Evolutionary conservation across 2,888 invertebrate species (phyloP).

Genomic region (Drosophila glabriapex): DNA sequence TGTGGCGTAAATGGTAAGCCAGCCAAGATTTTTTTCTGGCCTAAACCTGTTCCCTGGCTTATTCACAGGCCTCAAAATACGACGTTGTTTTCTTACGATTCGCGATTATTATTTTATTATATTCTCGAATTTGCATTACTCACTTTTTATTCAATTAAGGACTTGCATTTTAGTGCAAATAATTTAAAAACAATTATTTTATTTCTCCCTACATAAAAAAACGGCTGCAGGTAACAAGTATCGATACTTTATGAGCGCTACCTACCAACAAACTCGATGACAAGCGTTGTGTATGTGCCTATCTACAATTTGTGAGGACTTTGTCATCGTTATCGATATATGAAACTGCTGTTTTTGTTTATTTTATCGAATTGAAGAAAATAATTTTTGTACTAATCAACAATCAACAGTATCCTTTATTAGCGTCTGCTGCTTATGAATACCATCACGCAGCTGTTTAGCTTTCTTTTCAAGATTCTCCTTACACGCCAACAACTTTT

Average conservation of each 20-base stretch:
- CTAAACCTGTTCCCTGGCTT: constrained; percentile 78
- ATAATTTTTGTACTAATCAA: constrained; percentile 13
- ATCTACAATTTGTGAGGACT: constrained; percentile 6
- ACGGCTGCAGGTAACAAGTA: constrained; percentile 63
- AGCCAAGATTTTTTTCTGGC: constrained; percentile 77
- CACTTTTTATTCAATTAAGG: constrained; percentile 55
- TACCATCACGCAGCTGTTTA: constrained; percentile 72
- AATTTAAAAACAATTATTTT: constrained; percentile 63
- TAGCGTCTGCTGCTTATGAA: constrained; percentile 64
- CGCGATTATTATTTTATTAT: background rate
- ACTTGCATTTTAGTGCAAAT: constrained; percentile 57
- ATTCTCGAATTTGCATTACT: constrained; percentile 22
- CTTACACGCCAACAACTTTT: constrained; percentile 74
- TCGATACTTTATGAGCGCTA: constrained; percentile 60
- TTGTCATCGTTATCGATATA: constrained; percentile 36
- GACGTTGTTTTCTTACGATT: constrained; percentile 6
- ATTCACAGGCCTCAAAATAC: constrained; percentile 49
- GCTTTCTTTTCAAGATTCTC: constrained; percentile 77
- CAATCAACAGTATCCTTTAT: constrained; percentile 56
- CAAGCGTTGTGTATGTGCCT: constrained; percentile 23
- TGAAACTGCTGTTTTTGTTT: constrained; percentile 13
- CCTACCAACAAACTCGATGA: constrained; percentile 42
- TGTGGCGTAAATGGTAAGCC: constrained; percentile 80
- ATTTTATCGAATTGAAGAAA: background rate
- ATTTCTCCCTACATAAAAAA: constrained; percentile 58